Conservation (phyloP, 2,797 vertebrate genomes). For the Gouania willdenowi region DNA sequence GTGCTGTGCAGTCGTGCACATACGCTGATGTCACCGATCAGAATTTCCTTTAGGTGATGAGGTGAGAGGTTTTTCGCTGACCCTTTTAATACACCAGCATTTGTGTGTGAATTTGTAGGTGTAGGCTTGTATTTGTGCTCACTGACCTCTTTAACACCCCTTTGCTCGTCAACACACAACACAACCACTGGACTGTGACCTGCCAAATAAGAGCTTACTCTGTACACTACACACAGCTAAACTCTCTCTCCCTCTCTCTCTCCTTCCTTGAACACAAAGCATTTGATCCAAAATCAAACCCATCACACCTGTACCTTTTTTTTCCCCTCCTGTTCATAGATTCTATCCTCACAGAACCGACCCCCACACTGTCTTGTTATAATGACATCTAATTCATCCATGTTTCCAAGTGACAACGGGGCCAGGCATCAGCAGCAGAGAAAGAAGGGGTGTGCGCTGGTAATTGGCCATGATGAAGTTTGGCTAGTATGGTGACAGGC, state of each 20-base stretch:
- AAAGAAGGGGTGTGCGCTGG: slow-evolving; percentile 83
- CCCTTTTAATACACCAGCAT: slow-evolving; percentile 62
- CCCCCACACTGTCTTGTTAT: slow-evolving; percentile 54
- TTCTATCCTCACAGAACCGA: slow-evolving; percentile 1
- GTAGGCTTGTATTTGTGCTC: slow-evolving; percentile 63
- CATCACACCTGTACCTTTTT: slow-evolving; percentile 55
- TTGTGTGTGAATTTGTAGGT: slow-evolving; percentile 38
- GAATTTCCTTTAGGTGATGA: slow-evolving; percentile 59
- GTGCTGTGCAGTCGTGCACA: slow-evolving; percentile 8
- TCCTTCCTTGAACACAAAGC: slow-evolving; percentile 44
- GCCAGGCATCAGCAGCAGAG: slow-evolving; percentile 64
- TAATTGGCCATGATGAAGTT: slow-evolving; percentile 99
- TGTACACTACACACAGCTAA: slow-evolving; percentile 46
- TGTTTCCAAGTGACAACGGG: slow-evolving; percentile 95
- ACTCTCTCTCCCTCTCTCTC: slow-evolving; percentile 21
- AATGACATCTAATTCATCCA: slow-evolving; percentile 73
- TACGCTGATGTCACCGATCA: slow-evolving; percentile 59
- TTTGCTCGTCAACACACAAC: slow-evolving; percentile 76
- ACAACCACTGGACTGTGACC: slow-evolving; percentile 79
- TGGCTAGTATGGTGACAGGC: slow-evolving; percentile 97
- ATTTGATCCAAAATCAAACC: slow-evolving; percentile 41
- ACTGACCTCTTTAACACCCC: slow-evolving; percentile 80
- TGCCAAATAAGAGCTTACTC: slow-evolving; percentile 75
- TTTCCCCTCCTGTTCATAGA: slow-evolving; percentile 27
- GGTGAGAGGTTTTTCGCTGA: slow-evolving; percentile 63